phyloP scores from a whole-genome alignment of 2,888 invertebrate genomes.

The Psylliodes chrysocephalus region DNA sequence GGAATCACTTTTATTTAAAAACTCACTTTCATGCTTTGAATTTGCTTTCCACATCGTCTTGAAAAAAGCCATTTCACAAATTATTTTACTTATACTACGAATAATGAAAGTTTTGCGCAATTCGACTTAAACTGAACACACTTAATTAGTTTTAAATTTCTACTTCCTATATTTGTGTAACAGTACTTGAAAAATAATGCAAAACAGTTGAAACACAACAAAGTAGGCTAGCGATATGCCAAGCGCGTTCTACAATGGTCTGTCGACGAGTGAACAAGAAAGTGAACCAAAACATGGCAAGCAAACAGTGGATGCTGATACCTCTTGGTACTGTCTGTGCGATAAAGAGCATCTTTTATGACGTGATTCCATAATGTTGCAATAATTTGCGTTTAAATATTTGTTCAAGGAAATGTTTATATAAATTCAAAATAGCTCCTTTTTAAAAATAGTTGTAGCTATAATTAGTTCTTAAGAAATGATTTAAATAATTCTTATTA shows the following conservation, averaged over 20 bases:
- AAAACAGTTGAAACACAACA: constrained; percentile 18
- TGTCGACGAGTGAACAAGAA: constrained; percentile 25
- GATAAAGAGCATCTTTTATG: constrained; percentile 12
- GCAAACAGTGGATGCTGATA: constrained; percentile 29
- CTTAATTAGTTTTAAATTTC: neutral
- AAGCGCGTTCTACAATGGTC: constrained; percentile 27
- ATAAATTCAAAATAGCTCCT: neutral
- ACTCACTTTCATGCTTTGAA: constrained; percentile 36
- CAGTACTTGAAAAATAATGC: neutral
- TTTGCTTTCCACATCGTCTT: constrained; percentile 36
- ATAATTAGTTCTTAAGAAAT: no score
- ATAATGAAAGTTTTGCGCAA: neutral
- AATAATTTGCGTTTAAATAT: constrained; percentile 5
- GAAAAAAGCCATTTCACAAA: constrained; percentile 33
- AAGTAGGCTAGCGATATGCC: constrained; percentile 20
- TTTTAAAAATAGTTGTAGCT: neutral
- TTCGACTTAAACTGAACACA: neutral
- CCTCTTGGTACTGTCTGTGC: constrained; percentile 28
- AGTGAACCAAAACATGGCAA: constrained; percentile 15
- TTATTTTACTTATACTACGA: neutral
- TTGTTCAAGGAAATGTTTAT: constrained; percentile 2
- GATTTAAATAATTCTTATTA: no score
- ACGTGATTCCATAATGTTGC: constrained; percentile 12
- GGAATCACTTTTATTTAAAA: neutral
- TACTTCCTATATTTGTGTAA: neutral